Conservation (phyloP, 2,113 vertebrate species). For the Chlamydotis undulata region DNA sequence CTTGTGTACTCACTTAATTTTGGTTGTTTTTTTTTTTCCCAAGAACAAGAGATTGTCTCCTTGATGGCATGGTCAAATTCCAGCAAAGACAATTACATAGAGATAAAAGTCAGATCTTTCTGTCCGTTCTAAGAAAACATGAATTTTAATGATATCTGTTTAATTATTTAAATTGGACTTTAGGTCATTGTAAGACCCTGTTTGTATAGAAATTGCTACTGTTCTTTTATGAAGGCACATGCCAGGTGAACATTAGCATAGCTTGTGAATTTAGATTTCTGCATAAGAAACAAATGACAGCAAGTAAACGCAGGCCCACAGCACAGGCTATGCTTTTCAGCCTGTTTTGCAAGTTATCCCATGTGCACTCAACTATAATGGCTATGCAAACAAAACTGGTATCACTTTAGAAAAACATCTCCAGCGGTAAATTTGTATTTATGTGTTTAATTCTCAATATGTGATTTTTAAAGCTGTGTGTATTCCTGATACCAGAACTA, state of each 20-base stretch:
- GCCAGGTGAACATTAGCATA: neutral
- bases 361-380: neutral
- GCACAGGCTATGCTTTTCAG: neutral
- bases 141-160: neutral
- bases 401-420: slow-evolving; percentile 1
- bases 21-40: neutral
- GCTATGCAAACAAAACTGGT: neutral
- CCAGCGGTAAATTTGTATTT: neutral
- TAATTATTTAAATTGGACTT: neutral
- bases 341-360: neutral
- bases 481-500: neutral
- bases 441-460: neutral
- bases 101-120: neutral
- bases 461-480: neutral
- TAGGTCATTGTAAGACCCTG: neutral
- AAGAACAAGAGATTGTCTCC: neutral
- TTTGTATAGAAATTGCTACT: neutral
- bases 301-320: neutral
- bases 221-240: accelerated
- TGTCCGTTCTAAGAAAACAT: neutral
- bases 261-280: neutral
- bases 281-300: neutral
- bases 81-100: neutral
- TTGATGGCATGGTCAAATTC: neutral
- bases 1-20: neutral